Evolutionary conservation across 2,113 vertebrate genomes (phyloP), one percentile per base, ranked within the genome.

Genomic region (Petrocephalus zakoni): DNA sequence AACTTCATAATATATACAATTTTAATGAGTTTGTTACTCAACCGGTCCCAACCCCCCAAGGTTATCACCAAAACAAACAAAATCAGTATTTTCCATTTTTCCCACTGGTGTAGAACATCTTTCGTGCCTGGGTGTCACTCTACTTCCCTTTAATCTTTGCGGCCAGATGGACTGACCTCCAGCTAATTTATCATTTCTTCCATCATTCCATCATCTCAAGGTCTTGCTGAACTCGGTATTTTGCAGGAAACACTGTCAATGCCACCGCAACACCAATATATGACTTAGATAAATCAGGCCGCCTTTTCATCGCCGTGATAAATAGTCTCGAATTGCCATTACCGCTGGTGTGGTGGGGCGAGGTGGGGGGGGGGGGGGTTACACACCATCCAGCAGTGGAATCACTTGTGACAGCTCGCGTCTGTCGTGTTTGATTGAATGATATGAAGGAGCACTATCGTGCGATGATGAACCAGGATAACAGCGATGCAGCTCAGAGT

Each of bases 151-250:
- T 19, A 0, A 17, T 55, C 82, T 85, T 85, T 85, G 84, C 15
- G 11, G 22, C 6, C 72, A 78, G 72, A 78, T 53, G 25, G 51
- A 52, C 51, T 85, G 51, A 85, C 51, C 84, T 85, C 51, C 29
- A 34, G 51, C 47, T 4, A 34, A 34, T 49, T 52, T 85, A 25
- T 29, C n/a, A 55, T 85, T 29, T 53, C 47, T 55, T 85, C n/a
- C n/a, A 25, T 85, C 84, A 85, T 55, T 85, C n/a, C n/a, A 25
- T 85, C 84, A 85, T 85, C n/a, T 85, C 10, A 34, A 85, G 84
- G 51, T 53, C 51, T 53, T 49, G 46, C 84, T 55, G 84, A 85
- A 85, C 22, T 49, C 8, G 2, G 7, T 84, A 21, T 47, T 49
- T 84, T 51, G 46, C 5, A 2, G 42, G 8, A 25, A 84, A 51